Evolutionary conservation across 2,888 invertebrate species (phyloP).

Genomic region (Conistra vaccinii): DNA sequence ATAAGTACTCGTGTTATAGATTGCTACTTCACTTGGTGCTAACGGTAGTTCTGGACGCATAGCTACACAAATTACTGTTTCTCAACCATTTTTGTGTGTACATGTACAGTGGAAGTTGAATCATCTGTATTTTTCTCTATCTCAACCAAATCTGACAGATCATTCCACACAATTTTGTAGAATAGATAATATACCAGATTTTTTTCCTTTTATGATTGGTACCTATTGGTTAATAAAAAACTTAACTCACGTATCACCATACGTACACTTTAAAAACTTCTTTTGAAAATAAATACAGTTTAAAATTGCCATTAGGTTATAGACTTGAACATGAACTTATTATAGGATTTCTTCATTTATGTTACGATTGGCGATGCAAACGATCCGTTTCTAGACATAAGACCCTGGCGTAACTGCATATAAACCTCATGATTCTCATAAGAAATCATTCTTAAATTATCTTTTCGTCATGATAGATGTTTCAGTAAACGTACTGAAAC

Average conservation of each 20-base stretch:
- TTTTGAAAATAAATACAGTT: constrained; percentile 5
- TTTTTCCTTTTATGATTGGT: background rate
- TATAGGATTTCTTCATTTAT: constrained; percentile 49
- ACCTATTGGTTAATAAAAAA: constrained; percentile 6
- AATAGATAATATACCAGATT: background rate
- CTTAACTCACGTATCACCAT: background rate
- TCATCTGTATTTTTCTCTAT: background rate
- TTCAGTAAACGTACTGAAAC: constrained; percentile 4
- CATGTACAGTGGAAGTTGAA: constrained; percentile 35
- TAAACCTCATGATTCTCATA: constrained; percentile 13
- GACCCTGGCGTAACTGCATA: constrained; percentile 16
- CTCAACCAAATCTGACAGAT: background rate
- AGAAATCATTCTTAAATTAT: background rate
- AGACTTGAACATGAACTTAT: constrained; percentile 22
- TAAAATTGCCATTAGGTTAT: constrained; percentile 4
- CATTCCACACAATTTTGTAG: background rate
- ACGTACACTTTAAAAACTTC: background rate
- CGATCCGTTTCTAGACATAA: constrained; percentile 29
- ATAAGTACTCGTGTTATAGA: constrained; percentile 64
- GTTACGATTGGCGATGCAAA: constrained; percentile 33
- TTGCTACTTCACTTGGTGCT: constrained; percentile 63
- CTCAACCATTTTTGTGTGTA: constrained; percentile 54
- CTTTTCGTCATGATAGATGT: background rate
- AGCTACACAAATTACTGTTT: constrained; percentile 63
- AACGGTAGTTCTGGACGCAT: constrained; percentile 65